Conservation (phyloP, 2,113 vertebrate species). For the Emydura subglobosa region DNA sequence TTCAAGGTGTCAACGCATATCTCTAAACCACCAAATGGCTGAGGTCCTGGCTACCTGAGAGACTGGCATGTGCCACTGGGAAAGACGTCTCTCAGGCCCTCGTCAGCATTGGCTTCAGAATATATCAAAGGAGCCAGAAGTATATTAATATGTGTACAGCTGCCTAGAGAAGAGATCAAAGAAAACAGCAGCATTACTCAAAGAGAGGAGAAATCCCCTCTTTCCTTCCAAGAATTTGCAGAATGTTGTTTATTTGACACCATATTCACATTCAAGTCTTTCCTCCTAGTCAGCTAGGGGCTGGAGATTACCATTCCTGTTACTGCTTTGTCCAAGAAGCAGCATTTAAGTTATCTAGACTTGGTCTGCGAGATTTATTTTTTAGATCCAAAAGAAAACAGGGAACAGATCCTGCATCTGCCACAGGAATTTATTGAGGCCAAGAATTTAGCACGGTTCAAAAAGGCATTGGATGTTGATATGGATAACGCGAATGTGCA, state of each 20-base stretch:
- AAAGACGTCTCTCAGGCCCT: neutral
- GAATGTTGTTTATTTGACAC: neutral
- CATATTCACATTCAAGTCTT: neutral
- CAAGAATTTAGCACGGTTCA: conserved; percentile 53
- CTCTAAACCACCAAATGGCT: neutral
- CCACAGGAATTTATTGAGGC: conserved; percentile 6
- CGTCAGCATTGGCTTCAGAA: neutral
- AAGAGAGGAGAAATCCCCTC: neutral
- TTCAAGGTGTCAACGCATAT: neutral
- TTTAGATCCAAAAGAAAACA: neutral
- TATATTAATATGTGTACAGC: neutral
- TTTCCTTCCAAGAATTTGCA: neutral
- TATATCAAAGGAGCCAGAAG: neutral
- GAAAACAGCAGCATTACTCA: neutral
- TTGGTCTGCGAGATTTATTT: neutral
- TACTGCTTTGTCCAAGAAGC: neutral
- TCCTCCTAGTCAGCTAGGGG: neutral
- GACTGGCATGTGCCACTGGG: neutral
- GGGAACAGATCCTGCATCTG: neutral
- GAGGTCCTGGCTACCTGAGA: neutral
- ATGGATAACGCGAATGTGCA: conserved; percentile 2
- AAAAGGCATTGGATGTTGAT: conserved; percentile 31
- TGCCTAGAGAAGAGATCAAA: accelerated
- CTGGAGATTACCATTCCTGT: neutral
- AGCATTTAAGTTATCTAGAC: neutral